These are phyloP conservation scores for Oxycera nigricornis DNA, from an alignment of 2,888 invertebrate genomes.

Conservation along the genomic window DNA sequence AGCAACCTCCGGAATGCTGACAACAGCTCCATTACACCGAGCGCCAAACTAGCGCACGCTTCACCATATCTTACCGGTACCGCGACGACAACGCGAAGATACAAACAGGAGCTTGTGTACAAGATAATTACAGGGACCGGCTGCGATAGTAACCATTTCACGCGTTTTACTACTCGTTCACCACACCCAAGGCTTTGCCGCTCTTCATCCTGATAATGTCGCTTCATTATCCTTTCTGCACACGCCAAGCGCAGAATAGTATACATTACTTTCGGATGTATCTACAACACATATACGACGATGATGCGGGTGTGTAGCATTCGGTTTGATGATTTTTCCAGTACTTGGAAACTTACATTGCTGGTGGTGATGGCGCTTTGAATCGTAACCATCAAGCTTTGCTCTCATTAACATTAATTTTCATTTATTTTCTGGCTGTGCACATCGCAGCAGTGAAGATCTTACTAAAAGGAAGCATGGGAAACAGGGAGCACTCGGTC, in stretches of 20 bases:
- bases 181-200: not conserved
- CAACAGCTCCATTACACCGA: not conserved
- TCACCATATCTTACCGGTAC: not conserved
- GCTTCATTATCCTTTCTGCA: slow-evolving; percentile 11
- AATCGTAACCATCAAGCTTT: not conserved
- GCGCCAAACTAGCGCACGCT: slow-evolving; percentile 6
- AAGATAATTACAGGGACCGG: slow-evolving; percentile 5
- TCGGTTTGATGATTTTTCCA: slow-evolving; percentile 1
- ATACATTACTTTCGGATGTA: too few relatives aligned
- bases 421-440: not conserved
- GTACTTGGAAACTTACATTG: not conserved
- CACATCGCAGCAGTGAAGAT: too few relatives aligned
- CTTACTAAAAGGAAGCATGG: too few relatives aligned
- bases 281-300: not conserved
- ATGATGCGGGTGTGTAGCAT: not conserved
- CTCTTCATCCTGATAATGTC: not conserved
- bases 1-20: not conserved
- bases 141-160: not conserved
- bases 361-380: not conserved
- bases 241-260: not conserved
- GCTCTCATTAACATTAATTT: slow-evolving; percentile 19
- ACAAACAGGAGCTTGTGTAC: slow-evolving; percentile 1
- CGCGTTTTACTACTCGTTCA: not conserved
- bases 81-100: too few relatives aligned
- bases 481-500: too few relatives aligned